Evolutionary conservation across 2,113 vertebrate genomes (phyloP).

Genomic region (Albula goreensis): DNA sequence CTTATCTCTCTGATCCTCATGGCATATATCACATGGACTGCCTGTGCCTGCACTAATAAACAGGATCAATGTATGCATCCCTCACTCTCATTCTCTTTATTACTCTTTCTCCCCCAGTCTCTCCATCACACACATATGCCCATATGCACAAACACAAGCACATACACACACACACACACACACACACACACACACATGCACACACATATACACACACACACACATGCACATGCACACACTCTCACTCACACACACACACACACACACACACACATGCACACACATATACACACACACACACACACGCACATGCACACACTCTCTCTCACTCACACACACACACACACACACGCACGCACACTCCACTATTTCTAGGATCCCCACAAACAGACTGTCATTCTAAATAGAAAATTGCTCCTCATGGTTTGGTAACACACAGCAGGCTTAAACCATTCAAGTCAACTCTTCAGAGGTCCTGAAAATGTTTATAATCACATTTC

Average conservation of each 20-base stretch:
- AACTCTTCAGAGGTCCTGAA: conserved; percentile 30
- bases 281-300: not conserved
- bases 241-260: not conserved
- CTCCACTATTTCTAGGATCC: not conserved
- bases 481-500: conserved; percentile 38
- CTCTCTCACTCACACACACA: not conserved
- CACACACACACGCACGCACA: not conserved
- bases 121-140: no score
- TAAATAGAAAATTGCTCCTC: conserved; percentile 12
- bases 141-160: no score
- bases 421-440: conserved; percentile 19
- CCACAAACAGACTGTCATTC: conserved; percentile 8
- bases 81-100: no score
- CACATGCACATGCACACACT: not conserved
- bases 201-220: not conserved
- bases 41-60: no score
- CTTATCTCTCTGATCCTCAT: no score
- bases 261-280: not conserved
- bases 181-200: no score
- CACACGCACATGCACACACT: not conserved
- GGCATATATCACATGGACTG: no score
- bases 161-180: no score
- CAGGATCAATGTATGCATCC: no score
- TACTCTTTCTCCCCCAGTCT: no score
- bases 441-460: conserved; percentile 11